Evolutionary conservation across 1,140 invertebrate genomes (phyloP), one percentile per base, ranked within the genome.

Genomic region (Anastrepha obliqua): DNA sequence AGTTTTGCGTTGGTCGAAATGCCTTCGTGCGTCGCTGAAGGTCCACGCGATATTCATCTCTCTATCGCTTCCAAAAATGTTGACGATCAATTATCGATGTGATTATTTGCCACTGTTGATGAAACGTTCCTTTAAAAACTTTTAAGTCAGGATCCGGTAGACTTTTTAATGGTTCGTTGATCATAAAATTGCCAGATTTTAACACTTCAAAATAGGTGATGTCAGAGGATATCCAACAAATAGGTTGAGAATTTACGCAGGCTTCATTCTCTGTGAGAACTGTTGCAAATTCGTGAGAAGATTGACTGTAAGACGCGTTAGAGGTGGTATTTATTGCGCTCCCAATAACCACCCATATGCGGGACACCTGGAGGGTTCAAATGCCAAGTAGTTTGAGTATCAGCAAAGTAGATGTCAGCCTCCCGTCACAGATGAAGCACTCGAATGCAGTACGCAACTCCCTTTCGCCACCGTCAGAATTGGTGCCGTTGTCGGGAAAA

Each of bases 271-370:
- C 74, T 88, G 89, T 74, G 86, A 90, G 64, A 0, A 90, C 74
- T 2, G 91, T 91, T 8, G 85, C 88, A 9, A 91, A 64, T 87
- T 92, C 0, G 90, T 90, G 59, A 92, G 81, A 44, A 89, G 20
- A 88, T 88, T 87, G 90, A 87, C n/a, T 90, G 90, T 65, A 92
- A 8, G 58, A 90, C 89, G 15, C 89, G 87, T 11, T 87, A 70
- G 42, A 94, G 87, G 87, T 92, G 90, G 88, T 89, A 89, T 59
- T 93, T 89, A 60, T 90, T 64, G 29, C 89, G 90, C 87, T 94
- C 93, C 91, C 92, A 94, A n/a, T 92, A 87, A 39, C 93, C 93
- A 62, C 92, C 91, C 85, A 91, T 90, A 88, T 94, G 90, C 3
- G 91, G 90, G 29, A 85, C 85, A n/a, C 85, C 55, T 11, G 88